Evolutionary conservation across 2,113 vertebrate species (phyloP).

Genomic region (Daubentonia madagascariensis): DNA sequence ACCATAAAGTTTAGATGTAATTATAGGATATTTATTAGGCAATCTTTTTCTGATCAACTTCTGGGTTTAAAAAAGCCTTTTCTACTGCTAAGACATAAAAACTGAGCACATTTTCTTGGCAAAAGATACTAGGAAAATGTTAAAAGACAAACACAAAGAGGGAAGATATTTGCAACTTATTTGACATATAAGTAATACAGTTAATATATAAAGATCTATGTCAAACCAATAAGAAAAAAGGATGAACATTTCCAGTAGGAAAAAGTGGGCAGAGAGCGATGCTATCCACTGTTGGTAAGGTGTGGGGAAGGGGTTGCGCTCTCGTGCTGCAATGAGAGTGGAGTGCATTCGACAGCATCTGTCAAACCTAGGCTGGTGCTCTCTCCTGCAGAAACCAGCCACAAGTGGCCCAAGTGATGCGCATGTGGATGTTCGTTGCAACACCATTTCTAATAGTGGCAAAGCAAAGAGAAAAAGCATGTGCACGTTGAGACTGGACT

Average conservation of each 20-base stretch:
- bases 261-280: not conserved
- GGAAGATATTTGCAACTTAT: not conserved
- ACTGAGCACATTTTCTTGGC: not conserved
- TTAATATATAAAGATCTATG: not conserved
- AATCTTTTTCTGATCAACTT: not conserved
- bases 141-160: not conserved
- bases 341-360: too few species aligned
- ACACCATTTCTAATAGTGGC: not conserved
- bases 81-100: not conserved
- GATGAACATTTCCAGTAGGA: not conserved
- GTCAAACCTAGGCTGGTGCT: too few species aligned
- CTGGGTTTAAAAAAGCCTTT: not conserved
- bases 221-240: not conserved
- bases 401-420: too few species aligned
- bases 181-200: not conserved
- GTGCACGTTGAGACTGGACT: not conserved
- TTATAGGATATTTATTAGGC: not conserved
- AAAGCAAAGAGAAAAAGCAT: not conserved
- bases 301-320: too few species aligned
- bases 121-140: not conserved
- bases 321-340: not conserved
- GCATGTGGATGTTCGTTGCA: not conserved
- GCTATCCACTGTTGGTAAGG: not conserved
- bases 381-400: not conserved
- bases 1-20: not conserved